These are phyloP conservation scores for Listronotus bonariensis DNA, from an alignment of 1,140 invertebrate genomes.

Conservation along the genomic window DNA sequence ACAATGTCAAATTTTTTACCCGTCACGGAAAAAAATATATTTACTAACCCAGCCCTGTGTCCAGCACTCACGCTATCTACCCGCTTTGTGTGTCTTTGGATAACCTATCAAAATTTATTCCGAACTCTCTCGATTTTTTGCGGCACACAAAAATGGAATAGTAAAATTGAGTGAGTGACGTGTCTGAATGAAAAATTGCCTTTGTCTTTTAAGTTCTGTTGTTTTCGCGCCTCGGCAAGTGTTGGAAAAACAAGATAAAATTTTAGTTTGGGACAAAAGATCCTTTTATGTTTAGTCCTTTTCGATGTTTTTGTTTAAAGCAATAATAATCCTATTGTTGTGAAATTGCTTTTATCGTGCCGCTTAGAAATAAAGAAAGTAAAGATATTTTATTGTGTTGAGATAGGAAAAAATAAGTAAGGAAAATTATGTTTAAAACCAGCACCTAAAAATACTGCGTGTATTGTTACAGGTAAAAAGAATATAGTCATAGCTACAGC, in stretches of 20 bases:
- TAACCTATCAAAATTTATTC: conserved; percentile 26
- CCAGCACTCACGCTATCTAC: not conserved
- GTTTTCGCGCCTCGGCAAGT: conserved; percentile 28
- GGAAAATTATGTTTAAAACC: no score
- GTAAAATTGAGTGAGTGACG: conserved; percentile 37
- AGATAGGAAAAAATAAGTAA: no score
- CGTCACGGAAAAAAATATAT: no score
- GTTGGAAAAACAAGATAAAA: conserved; percentile 35
- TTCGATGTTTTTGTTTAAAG: conserved; percentile 19
- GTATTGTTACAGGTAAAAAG: no score
- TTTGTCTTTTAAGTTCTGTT: conserved; percentile 37
- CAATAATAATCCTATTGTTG: conserved; percentile 30
- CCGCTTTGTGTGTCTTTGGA: not conserved
- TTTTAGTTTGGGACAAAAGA: conserved; percentile 29
- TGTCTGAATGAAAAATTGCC: conserved; percentile 33
- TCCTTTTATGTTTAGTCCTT: conserved; percentile 24
- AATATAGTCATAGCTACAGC: no score
- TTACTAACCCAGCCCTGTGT: not conserved
- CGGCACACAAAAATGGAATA: conserved; percentile 24
- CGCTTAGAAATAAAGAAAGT: not conserved
- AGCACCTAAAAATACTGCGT: no score
- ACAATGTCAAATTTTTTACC: no score
- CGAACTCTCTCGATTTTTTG: conserved; percentile 13
- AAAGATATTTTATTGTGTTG: no score
- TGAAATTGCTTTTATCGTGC: conserved; percentile 18